Base-by-base conservation (phyloP, 2,113 vertebrate species). In the Trachemys scripta region DNA sequence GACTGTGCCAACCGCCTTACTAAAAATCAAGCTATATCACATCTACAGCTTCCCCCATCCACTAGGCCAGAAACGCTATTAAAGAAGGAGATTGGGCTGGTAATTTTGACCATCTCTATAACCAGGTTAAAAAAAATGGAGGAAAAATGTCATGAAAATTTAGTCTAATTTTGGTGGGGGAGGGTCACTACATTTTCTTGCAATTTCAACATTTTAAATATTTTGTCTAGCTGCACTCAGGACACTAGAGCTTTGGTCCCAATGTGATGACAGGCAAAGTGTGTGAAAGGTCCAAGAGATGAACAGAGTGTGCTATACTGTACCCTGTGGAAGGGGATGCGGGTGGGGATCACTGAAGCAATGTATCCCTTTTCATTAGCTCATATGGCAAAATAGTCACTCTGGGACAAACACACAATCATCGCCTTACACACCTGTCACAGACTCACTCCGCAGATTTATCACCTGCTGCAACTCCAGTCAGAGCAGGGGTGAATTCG, bases 311-410 rank as follows among this genome's bases (percentile, higher is more conserved):
- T 69, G 14, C 27, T 53, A 53, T 19, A 53, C 35, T 19, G 19
- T n/a, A 19, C 47, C 20, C 5, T 1, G 2, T 50, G 78, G 47
- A 51, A 53, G 86, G 54, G 24, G 54, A 10, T 56, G 24, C 24
- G 4, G 54, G 24, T 10, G 9, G 54, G 54, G 54, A 25, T 56
- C 54, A 90, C 80, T 88, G 38, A 57, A 3, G 14, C 72, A 42
- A 0, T 0, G 20, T 20, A 1, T 62, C 22, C 29, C 89, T 65
- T 42, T 56, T 19, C 35, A 19, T 35, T 72, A 92, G 92, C 31
- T 62, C 1, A 5, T 6, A 25, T 22, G 24, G 38, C 62, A 92
- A 27, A 76, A 22, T 27, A 53, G 51, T 57, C 14, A 50, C 0
- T 0, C 20, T n/a, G 76, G 84, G 79, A 47, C 57, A 88, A 8